A percentile compares a stretch with the other conserved stretches of the same genome.
phyloP scores from a whole-genome alignment of 1,140 invertebrate genomes.

The Bombus huntii region DNA sequence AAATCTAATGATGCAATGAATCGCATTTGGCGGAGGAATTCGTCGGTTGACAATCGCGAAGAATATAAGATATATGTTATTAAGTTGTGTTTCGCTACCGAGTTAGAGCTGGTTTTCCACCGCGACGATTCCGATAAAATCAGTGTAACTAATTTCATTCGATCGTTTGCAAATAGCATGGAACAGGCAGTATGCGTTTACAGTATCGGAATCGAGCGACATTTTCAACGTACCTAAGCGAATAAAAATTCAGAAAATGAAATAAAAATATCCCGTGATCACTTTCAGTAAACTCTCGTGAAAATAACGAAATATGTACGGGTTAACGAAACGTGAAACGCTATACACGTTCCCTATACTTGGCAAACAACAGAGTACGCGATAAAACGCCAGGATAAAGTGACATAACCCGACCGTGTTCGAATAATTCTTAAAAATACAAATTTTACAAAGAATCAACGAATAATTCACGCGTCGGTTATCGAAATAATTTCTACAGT shows the following conservation, averaged over 20 bases:
- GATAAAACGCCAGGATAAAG: too few species aligned
- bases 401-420: too few species aligned
- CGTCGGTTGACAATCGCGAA: too few species aligned
- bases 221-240: neutral
- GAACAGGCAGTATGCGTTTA: neutral
- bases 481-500: too few species aligned
- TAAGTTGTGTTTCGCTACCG: too few species aligned
- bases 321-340: neutral
- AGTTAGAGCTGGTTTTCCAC: neutral
- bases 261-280: neutral
- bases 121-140: neutral
- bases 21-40: too few species aligned
- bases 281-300: neutral
- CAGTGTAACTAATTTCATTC: neutral
- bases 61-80: accelerated
- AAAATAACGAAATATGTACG: neutral
- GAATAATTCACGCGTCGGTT: too few species aligned
- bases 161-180: neutral
- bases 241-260: neutral
- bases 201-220: neutral
- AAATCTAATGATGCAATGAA: too few species aligned
- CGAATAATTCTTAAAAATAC: too few species aligned
- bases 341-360: neutral
- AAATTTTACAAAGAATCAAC: too few species aligned
- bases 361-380: too few species aligned